A percentile compares a stretch with the other conserved stretches of the same genome.
Conservation (phyloP, 2,888 invertebrate genomes). For the Megamerina dolium region DNA sequence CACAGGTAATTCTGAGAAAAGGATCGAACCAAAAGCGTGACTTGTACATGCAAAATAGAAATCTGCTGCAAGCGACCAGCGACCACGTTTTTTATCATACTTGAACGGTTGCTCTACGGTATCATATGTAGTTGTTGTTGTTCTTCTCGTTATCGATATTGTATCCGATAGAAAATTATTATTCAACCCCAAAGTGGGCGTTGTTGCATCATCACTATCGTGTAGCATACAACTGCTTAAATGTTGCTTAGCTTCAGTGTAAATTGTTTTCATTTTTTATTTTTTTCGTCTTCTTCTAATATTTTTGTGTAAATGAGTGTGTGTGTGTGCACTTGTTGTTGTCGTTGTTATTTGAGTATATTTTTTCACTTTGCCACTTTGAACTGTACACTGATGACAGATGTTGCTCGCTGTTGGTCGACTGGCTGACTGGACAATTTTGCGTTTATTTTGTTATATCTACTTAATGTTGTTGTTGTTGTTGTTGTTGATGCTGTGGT, state of each 20-base stretch:
- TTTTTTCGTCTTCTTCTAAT: too few relatives aligned
- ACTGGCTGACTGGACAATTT: too few relatives aligned
- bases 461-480: conserved; percentile 1
- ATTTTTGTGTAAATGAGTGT: too few relatives aligned
- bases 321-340: too few relatives aligned
- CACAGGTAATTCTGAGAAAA: conserved; percentile 68
- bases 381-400: too few relatives aligned
- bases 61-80: conserved; percentile 69
- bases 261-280: conserved; percentile 39
- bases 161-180: conserved; percentile 10
- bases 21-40: conserved; percentile 78
- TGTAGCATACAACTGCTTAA: conserved; percentile 34
- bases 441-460: too few relatives aligned
- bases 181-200: conserved; percentile 11
- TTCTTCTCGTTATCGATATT: conserved; percentile 16
- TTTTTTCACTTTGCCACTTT: too few relatives aligned
- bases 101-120: conserved; percentile 43
- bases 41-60: conserved; percentile 75
- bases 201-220: conserved; percentile 18
- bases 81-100: conserved; percentile 52
- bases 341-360: too few relatives aligned
- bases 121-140: conserved; percentile 34
- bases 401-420: too few relatives aligned
- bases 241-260: conserved; percentile 37
- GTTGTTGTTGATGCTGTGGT: conserved; percentile 4